A percentile compares a stretch with the other conserved stretches of the same genome.
Conservation (phyloP, 2,888 invertebrate genomes). For the Fragum whitleyi region DNA sequence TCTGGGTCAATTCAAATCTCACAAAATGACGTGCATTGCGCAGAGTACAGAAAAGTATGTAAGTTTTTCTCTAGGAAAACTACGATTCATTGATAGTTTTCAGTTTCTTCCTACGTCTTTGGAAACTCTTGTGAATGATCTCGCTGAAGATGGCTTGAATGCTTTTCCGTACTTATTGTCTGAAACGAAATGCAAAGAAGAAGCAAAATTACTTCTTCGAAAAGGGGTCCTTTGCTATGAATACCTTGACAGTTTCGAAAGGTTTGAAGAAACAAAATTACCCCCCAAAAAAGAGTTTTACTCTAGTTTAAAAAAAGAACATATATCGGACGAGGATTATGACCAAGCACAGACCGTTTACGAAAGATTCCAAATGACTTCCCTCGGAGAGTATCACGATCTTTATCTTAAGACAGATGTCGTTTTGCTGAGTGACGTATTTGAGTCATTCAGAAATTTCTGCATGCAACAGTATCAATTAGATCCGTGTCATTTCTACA, state of each 20-base stretch:
- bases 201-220: constrained; percentile 44
- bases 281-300: constrained; percentile 56
- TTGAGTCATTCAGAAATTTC: too few species aligned
- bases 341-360: constrained; percentile 15
- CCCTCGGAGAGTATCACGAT: constrained; percentile 14
- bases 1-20: constrained; percentile 26
- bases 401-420: too few species aligned
- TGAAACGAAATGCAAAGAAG: too few species aligned
- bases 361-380: background rate
- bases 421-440: constrained; percentile 29
- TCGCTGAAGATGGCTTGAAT: background rate
- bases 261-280: constrained; percentile 70
- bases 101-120: constrained; percentile 31
- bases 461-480: constrained; percentile 42
- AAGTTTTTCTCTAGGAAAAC: constrained; percentile 21
- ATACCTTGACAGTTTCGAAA: constrained; percentile 71
- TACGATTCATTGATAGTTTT: constrained; percentile 42
- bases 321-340: background rate
- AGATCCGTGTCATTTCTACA: constrained; percentile 49
- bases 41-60: constrained; percentile 37
- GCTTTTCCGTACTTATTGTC: constrained; percentile 25
- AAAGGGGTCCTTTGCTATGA: constrained; percentile 81
- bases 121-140: constrained; percentile 20
- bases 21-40: constrained; percentile 19
- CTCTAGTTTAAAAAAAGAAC: background rate